Evolutionary conservation across 2,113 vertebrate species (phyloP), one percentile per base, ranked within the genome.

Genomic region (Pachypanchax playfairii): DNA sequence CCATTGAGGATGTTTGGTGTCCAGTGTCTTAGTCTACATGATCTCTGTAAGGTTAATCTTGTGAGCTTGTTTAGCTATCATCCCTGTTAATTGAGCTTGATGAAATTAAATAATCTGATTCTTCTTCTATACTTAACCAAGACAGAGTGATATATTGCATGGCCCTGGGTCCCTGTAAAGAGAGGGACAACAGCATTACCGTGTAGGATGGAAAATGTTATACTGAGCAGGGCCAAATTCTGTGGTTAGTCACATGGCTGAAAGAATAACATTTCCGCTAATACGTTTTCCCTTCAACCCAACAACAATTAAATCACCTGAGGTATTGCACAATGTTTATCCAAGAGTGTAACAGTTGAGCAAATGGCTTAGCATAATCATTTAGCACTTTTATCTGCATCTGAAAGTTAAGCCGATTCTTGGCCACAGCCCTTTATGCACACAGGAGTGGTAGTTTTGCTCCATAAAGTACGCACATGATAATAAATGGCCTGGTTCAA

Each of bases 401-500:
- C 79, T 84, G 73, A 89, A 92, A 86, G 88, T 87, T 88, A 76
- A 87, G 86, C 64, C 62, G 64, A 75, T 58, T 46, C 74, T 41
- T 26, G 51, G 73, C 61, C 65, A 29, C 24, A 15, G 81, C 65
- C 81, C 75, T 79, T 68, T 72, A 48, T 78, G 77, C 79, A 76
- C 76, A 84, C 70, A 66, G 61, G 52, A 73, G 77, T 64, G 77
- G 70, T 35, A 78, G 91, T 87, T 87, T 62, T 86, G 89, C 80
- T 90, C 85, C 90, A 92, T 92, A 89, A 91, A 91, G 77, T 85
- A 79, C 22, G 73, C 89, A 87, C 86, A 85, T 91, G 90, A 92
- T 91, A 80, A 85, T 88, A 92, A 90, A 92, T 91, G 83, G 89
- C 84, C 89, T 91, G 89, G 92, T 92, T 90, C 77, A 85, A 84